Base-by-base conservation (phyloP, 2,797 vertebrate genomes). In the Spinibarbus caldwelli region DNA sequence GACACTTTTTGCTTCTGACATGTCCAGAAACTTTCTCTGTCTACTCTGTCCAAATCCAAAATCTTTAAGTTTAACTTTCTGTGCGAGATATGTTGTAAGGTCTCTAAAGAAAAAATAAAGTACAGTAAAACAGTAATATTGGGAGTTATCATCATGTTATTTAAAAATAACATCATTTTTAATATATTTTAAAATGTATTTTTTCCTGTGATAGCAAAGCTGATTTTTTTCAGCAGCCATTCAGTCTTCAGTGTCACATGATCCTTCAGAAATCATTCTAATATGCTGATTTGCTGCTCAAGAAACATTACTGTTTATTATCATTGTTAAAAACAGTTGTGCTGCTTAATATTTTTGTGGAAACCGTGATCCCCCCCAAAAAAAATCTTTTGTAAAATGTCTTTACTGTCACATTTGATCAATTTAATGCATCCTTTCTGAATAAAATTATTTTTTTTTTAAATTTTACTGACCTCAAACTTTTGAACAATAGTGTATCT, bases 51-150 rank as follows among this genome's bases (percentile, higher is more conserved):
- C 29, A 9, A 36, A 77, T 21, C 45, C 45, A 52, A 49, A 75
- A 49, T 36, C 31, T 75, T 34, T 12, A 52, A 75, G 71, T 77
- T 14, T 26, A 41, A 59, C 52, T 59, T 78, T 78, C n/a, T 29
- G 26, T 5, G 29, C 1, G 19, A 45, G 38, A 45, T 41, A 8
- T 31, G 36, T 43, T 43, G 17, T 41, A 59, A 59, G 34, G 2
- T 19, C 14, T 7, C 5, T 64, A 64, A 64, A 64, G 14, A 34
- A 43, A 11, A 62, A n/a, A 15, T 1, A 15, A 29, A 29, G 12
- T 62, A 26, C n/a, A 59, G 4, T 29, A 62, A 62, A 62, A 62
- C 59, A 15, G 59, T 64, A 15, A 31, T n/a, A n/a, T n/a, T n/a
- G 17, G 31, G 9, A 62, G n/a, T 29, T 29, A n/a, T n/a, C n/a